Evolutionary conservation across 1,140 invertebrate species (phyloP).

Genomic region (Lordiphosa collinella): DNA sequence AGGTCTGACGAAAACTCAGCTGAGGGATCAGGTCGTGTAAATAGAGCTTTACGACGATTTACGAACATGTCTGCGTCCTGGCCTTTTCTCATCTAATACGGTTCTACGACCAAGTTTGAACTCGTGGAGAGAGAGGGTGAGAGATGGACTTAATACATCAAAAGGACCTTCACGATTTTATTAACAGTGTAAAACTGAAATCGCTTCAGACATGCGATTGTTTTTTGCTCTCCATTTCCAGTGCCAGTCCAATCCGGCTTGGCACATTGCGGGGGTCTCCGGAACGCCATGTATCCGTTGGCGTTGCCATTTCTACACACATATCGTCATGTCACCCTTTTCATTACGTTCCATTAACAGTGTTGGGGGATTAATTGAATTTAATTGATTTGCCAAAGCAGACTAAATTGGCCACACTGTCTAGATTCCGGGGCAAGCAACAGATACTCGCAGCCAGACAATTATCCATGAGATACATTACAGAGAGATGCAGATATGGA

Average conservation of each 20-base stretch:
- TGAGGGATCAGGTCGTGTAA: no score
- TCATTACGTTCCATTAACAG: constrained; percentile 79
- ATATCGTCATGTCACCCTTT: constrained; percentile 78
- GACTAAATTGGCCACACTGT: constrained; percentile 79
- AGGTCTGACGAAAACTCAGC: no score
- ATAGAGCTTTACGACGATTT: no score
- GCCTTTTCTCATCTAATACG: no score
- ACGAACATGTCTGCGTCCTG: no score
- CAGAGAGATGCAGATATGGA: constrained; percentile 23
- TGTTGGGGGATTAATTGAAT: constrained; percentile 80
- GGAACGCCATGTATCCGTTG: constrained; percentile 69
- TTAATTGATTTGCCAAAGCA: constrained; percentile 80
- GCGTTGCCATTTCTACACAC: constrained; percentile 27
- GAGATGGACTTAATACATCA: no score
- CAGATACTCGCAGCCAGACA: constrained; percentile 50
- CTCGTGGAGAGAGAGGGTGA: no score
- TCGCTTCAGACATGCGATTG: constrained; percentile 70
- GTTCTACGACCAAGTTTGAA: no score
- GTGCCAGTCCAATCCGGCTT: constrained; percentile 28
- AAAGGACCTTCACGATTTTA: constrained; percentile 1
- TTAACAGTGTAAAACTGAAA: constrained; percentile 48
- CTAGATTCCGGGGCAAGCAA: constrained; percentile 66
- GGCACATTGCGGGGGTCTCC: constrained; percentile 32
- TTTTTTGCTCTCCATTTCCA: constrained; percentile 21
- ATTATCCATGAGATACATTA: constrained; percentile 51